Conservation (phyloP, 2,888 invertebrate genomes). For the Cosmopolites sordidus region DNA sequence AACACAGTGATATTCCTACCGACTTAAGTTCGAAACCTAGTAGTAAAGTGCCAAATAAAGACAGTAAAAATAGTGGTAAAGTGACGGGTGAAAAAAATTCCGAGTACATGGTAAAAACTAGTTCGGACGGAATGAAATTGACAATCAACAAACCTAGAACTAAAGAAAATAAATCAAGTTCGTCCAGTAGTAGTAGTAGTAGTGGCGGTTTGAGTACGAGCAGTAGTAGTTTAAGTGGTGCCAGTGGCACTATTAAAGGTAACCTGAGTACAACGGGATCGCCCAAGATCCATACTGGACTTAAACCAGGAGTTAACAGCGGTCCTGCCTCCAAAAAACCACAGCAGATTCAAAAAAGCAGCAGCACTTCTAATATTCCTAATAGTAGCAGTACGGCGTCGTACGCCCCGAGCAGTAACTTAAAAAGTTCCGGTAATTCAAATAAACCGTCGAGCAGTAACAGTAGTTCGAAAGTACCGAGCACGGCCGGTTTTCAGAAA, state of each 20-base stretch:
- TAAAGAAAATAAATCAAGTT: slow-evolving; percentile 56
- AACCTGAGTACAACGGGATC: slow-evolving; percentile 54
- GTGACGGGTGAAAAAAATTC: slow-evolving; percentile 60
- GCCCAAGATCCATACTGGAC: slow-evolving; percentile 75
- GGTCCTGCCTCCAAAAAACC: slow-evolving; percentile 83
- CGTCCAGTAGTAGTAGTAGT: slow-evolving; percentile 40
- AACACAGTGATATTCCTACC: slow-evolving; percentile 56
- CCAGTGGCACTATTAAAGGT: slow-evolving; percentile 25
- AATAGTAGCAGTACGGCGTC: slow-evolving; percentile 28
- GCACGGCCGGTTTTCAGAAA: slow-evolving; percentile 27
- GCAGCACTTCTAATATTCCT: slow-evolving; percentile 34
- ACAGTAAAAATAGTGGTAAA: slow-evolving; percentile 43
- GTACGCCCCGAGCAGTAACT: slow-evolving; percentile 17
- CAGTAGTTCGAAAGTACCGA: slow-evolving; percentile 22
- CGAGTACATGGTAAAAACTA: slow-evolving; percentile 86
- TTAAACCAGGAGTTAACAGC: slow-evolving; percentile 78
- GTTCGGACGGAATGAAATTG: slow-evolving; percentile 84
- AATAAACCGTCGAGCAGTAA: slow-evolving; percentile 26
- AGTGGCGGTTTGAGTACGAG: slow-evolving; percentile 12
- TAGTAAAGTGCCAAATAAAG: slow-evolving; percentile 35
- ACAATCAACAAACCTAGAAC: slow-evolving; percentile 85
- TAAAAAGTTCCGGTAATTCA: slow-evolving; percentile 28
- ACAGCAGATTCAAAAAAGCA: slow-evolving; percentile 51
- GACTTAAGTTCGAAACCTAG: slow-evolving; percentile 39
- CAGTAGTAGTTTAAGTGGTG: slow-evolving; percentile 22